phyloP scores from a whole-genome alignment of 2,888 invertebrate species.

The Nemotelus pantherinus region DNA sequence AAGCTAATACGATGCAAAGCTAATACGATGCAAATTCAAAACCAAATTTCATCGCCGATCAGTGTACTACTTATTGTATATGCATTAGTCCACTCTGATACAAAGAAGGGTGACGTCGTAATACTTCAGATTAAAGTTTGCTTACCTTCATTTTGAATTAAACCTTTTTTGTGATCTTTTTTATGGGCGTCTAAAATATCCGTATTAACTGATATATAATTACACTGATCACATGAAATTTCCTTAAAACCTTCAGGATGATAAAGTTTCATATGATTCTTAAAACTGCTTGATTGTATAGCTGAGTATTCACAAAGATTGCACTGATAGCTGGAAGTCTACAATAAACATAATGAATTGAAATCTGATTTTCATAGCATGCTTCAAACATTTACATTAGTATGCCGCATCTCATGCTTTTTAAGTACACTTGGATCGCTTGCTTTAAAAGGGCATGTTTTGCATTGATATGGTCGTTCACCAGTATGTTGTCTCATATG shows the following conservation, averaged over 20 bases:
- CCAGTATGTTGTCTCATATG: conserved; percentile 81
- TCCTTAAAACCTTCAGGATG: conserved; percentile 65
- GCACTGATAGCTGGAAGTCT: conserved; percentile 71
- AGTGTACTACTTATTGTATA: not conserved
- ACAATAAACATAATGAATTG: conserved; percentile 22
- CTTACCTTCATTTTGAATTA: conserved; percentile 58
- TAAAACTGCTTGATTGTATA: conserved; percentile 76
- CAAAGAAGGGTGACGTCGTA: too few species aligned
- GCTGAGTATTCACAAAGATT: conserved; percentile 74
- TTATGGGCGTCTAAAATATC: conserved; percentile 58
- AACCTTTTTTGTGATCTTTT: conserved; percentile 60
- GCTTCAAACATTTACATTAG: conserved; percentile 55
- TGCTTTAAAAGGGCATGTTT: conserved; percentile 74
- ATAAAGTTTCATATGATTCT: conserved; percentile 69
- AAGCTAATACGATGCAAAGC: too few species aligned
- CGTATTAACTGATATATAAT: conserved; percentile 58
- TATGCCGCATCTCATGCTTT: conserved; percentile 72
- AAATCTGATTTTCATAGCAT: not conserved
- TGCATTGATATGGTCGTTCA: conserved; percentile 79
- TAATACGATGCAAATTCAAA: too few species aligned
- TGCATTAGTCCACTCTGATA: not conserved
- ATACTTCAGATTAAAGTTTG: not conserved
- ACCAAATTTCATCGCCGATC: too few species aligned
- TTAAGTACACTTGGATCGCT: conserved; percentile 80
- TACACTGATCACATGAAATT: conserved; percentile 60